Conservation (phyloP, 2,113 vertebrate genomes). For the Callithrix jacchus region DNA sequence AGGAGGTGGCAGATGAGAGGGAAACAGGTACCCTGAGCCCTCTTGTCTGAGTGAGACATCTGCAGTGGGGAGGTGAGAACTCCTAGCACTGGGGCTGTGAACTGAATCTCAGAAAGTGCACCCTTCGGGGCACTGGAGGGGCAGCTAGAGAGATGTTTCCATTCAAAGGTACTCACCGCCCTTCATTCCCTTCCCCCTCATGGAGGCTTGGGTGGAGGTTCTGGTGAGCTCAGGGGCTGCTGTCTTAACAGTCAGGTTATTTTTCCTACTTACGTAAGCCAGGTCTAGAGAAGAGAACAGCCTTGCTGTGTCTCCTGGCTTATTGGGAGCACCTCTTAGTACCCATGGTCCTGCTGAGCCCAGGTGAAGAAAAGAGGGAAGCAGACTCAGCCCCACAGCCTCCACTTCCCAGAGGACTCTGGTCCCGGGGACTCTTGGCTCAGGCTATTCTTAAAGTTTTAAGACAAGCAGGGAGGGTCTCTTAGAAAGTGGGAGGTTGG, state of each 20-base stretch:
- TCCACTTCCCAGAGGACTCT: neutral
- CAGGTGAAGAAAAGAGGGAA: neutral
- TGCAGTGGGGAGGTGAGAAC: too few relatives aligned
- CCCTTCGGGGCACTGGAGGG: neutral
- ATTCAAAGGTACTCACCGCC: neutral
- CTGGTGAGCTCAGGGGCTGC: neutral
- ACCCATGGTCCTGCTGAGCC: neutral
- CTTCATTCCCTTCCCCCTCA: neutral
- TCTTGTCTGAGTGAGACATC: neutral
- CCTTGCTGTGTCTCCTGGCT: neutral
- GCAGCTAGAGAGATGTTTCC: conserved; percentile 27
- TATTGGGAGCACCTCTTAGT: neutral
- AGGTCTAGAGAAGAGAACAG: neutral
- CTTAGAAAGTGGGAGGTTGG: conserved; percentile 26
- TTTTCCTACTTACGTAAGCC: neutral
- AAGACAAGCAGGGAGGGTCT: conserved; percentile 26
- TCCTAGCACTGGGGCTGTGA: neutral
- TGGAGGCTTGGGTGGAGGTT: neutral
- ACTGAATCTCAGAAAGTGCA: neutral
- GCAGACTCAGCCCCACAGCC: neutral
- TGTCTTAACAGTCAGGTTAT: neutral
- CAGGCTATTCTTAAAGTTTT: neutral
- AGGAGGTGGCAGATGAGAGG: neutral
- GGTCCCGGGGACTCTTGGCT: neutral
- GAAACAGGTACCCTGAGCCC: neutral